Conservation (phyloP, 2,797 vertebrate genomes). For the Anguilla marmorata region DNA sequence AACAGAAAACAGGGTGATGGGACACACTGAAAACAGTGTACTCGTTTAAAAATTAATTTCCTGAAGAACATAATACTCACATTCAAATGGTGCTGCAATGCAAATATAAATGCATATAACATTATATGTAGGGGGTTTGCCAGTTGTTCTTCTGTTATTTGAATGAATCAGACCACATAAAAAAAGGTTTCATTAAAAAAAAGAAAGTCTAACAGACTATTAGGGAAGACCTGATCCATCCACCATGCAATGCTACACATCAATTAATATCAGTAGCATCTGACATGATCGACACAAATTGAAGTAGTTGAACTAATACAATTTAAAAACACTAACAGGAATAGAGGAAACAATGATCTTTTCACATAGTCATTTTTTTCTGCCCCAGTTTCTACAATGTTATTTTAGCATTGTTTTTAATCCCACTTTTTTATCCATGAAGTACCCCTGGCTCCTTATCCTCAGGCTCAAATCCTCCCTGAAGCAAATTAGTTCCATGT, state of each 20-base stretch:
- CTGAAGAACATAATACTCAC: too few relatives aligned
- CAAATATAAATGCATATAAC: neutral
- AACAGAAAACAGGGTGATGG: too few relatives aligned
- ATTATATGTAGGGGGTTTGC: neutral
- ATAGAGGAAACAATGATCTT: slow-evolving; percentile 63
- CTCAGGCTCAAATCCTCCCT: slow-evolving; percentile 15
- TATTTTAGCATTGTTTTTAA: slow-evolving; percentile 66
- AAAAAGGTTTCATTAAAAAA: too few relatives aligned
- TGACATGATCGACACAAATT: neutral
- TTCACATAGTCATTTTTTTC: slow-evolving; percentile 57
- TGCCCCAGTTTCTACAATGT: slow-evolving; percentile 54
- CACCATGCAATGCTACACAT: neutral
- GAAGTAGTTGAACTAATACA: neutral
- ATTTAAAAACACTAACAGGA: slow-evolving; percentile 56
- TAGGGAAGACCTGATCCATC: neutral
- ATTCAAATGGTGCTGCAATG: too few relatives aligned
- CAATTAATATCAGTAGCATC: neutral
- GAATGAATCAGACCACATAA: neutral
- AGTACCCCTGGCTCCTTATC: neutral
- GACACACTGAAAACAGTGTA: too few relatives aligned
- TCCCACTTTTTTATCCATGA: slow-evolving; percentile 51
- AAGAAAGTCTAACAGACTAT: neutral
- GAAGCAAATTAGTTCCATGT: slow-evolving; percentile 43
- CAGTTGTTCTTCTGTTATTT: neutral
- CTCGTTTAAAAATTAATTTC: too few relatives aligned